Evolutionary conservation across 2,113 vertebrate genomes (phyloP).

Genomic region (Microcebus griseorufus): DNA sequence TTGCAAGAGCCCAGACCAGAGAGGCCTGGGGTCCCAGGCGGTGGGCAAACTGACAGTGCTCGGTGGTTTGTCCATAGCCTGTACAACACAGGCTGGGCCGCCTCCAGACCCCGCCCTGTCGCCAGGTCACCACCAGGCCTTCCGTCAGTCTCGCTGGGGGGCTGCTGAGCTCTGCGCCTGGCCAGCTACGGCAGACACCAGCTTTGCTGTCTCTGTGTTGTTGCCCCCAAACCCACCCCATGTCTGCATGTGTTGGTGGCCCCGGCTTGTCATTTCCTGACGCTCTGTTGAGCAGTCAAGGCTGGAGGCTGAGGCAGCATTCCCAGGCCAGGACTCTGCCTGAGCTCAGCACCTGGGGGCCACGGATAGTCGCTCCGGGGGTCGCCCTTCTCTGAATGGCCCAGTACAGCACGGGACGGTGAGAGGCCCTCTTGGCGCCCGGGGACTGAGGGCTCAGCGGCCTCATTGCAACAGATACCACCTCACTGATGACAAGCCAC

Average conservation of each 20-base stretch:
- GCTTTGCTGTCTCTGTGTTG: no score
- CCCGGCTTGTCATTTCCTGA: background rate
- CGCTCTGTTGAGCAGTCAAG: accelerated
- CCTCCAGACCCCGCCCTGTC: background rate
- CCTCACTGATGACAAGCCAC: background rate
- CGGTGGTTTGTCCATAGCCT: background rate
- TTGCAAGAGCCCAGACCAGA: background rate
- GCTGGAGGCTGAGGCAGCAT: background rate
- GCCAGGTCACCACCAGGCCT: accelerated
- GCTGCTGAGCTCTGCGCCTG: background rate
- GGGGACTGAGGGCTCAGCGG: accelerated
- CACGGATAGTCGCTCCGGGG: no score
- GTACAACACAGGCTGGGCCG: accelerated
- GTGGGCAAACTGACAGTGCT: accelerated
- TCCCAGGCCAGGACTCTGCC: background rate
- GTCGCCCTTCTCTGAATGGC: background rate
- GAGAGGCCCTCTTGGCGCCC: background rate
- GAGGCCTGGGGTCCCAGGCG: accelerated
- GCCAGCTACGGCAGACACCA: accelerated
- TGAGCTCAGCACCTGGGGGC: accelerated
- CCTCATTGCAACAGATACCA: accelerated
- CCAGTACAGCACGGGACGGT: background rate
- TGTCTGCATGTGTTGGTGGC: accelerated
- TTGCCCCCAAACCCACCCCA: accelerated
- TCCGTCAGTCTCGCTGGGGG: accelerated